Base-by-base conservation (phyloP, 2,888 invertebrate species). In the Dynastes maya region DNA sequence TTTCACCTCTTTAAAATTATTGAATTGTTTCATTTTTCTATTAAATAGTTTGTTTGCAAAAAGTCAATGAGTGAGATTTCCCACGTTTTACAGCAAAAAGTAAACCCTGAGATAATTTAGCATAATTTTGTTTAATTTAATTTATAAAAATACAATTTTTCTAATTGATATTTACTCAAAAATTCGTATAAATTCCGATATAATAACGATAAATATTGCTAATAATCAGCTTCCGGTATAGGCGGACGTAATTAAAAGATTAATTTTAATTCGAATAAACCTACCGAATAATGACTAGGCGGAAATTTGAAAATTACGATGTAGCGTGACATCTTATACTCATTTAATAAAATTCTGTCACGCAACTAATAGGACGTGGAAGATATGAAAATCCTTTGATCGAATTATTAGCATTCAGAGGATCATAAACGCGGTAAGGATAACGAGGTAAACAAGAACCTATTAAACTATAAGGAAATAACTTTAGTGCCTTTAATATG, bases 281-380 rank as follows among this genome's bases (percentile, higher is more conserved):
- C 29, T 51, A 68, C 27, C 51, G 68, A 27, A 51, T 68, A 68
- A 68, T 51, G 51, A 51, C 49, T 27, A 13, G 11, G 65, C 68
- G 51, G n/a, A 29, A 68, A 68, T 68, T 51, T 13, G 9, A 1
- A 51, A 68, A 68, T 68, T 68, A 68, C 49, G 22, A 51, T 68
- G 51, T 68, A 68, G 27, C 68, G 27, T 68, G n/a, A 22, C 68
- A 29, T 37, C 32, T 37, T 37, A 37, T 68, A 49, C 9, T 45
- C 27, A 51, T 65, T 29, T 27, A 68, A 68, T 51, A 51, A 51
- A 68, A 68, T 68, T 51, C 49, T n/a, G 51, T 68, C 68, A 68
- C 68, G 68, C 68, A 51, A 51, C 29, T 63, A 63, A 63, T 63
- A 68, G 27, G 13, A 68, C 51, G 27, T 40, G 49, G 6, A 29